Evolutionary conservation across 2,888 invertebrate genomes (phyloP), one percentile per base, ranked within the genome.

Genomic region (Toxonevra muliebris): DNA sequence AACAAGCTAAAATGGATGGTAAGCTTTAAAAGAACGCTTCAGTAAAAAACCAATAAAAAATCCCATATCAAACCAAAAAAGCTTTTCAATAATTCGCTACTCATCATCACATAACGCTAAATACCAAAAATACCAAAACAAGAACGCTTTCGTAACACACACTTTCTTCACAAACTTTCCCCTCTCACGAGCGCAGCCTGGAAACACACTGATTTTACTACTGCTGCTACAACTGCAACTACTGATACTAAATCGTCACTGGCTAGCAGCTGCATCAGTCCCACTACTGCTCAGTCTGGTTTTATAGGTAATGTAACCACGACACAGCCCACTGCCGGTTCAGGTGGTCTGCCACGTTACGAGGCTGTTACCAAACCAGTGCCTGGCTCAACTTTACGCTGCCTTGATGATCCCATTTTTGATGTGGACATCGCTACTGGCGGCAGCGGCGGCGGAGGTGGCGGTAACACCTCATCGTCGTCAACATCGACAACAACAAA

Each of bases 1-100:
- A 88, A 79, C 88, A 88, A 84, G 86, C 84, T 79, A 87, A 88
- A 86, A 87, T 87, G 85, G 87, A 87, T 83, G 87, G 85, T 84
- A 82, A 79, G 81, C 82, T 81, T 77, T 78, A 80, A n/a, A 82
- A 82, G 80, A 80, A 80, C 81, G 80, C 80, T 81, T 81, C 79
- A 78, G 78, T 74, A 78, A 63, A n/a, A 63, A 73, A 71, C 73
- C 69, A 70, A 70, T 71, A 71, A 72, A 71, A n/a, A 66, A 72
- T 70, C 61, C 61, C 61, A 69, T 65, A 70, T 55, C 64, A 71
- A 71, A 66, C 59, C 52, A 70, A 72, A 72, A 69, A 72, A 66
- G 65, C 70, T 80, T 78, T 75, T 76, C 71, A 71, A 65, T 68
- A 71, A 80, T 78, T 75, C 77, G 74, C 74, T 74, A 71, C 71